These are phyloP conservation scores for Entomobrya multifasciata DNA, from an alignment of 2,888 invertebrate species.

Conservation along the genomic window DNA sequence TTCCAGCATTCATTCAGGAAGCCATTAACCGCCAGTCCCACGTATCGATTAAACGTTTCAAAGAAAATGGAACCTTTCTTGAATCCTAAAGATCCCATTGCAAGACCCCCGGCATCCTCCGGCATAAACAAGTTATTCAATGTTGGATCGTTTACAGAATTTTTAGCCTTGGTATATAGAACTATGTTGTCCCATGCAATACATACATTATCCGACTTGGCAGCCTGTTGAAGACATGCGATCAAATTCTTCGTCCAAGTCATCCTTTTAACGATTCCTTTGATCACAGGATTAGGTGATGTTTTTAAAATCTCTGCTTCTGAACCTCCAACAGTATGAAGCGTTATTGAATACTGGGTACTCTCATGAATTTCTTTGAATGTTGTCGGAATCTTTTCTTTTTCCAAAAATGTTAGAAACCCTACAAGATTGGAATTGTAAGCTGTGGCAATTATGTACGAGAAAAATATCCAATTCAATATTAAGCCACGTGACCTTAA, in stretches of 20 bases:
- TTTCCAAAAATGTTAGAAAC: constrained; percentile 36
- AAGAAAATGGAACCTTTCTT: constrained; percentile 29
- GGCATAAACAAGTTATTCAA: neutral
- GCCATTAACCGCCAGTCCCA: neutral
- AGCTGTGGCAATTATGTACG: constrained; percentile 42
- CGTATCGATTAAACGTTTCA: constrained; percentile 11
- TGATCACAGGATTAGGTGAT: constrained; percentile 22
- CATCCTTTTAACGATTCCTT: constrained; percentile 51
- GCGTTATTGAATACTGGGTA: neutral
- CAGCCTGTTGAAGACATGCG: neutral
- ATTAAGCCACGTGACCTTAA: too few relatives aligned
- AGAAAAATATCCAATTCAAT: constrained; percentile 53
- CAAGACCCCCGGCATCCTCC: neutral
- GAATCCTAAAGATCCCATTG: neutral
- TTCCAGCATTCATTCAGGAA: constrained; percentile 1
- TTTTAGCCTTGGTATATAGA: neutral
- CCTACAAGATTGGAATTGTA: constrained; percentile 54
- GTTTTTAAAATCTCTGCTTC: constrained; percentile 36
- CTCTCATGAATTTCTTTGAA: constrained; percentile 19
- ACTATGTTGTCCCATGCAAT: constrained; percentile 25
- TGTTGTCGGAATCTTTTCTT: neutral
- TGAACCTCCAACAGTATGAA: constrained; percentile 44
- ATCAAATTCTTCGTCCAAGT: neutral
- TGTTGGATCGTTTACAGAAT: neutral
- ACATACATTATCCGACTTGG: neutral